A percentile compares a stretch with the other conserved stretches of the same genome.
phyloP scores from a whole-genome alignment of 2,888 invertebrate genomes.

The Petrolisthes manimaculis region DNA sequence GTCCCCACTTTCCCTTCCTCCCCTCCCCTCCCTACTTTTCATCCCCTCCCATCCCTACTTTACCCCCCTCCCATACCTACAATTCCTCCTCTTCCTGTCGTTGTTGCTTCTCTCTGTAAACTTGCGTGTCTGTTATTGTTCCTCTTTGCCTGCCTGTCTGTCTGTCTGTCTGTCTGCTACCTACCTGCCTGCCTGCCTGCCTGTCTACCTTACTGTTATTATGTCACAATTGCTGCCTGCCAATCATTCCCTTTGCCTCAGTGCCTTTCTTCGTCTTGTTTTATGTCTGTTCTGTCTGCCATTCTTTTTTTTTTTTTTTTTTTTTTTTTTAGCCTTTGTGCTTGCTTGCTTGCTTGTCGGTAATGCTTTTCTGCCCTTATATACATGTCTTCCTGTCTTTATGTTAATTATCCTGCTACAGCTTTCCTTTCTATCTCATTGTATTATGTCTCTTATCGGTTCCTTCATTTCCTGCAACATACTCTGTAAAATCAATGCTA shows the following conservation, averaged over 20 bases:
- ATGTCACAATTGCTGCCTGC: neutral
- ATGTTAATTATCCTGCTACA: no score
- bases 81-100: slow-evolving; percentile 3
- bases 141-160: no score
- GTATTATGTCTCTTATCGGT: no score
- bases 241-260: neutral
- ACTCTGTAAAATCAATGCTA: no score
- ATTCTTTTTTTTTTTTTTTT: neutral
- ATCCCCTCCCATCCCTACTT: neutral
- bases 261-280: neutral
- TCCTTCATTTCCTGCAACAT: no score
- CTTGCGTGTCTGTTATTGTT: no score
- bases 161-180: no score
- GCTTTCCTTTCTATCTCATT: no score
- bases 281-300: neutral
- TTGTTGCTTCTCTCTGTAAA: neutral
- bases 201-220: neutral
- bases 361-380: neutral
- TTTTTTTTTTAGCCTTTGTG: neutral
- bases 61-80: neutral
- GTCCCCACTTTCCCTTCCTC: neutral
- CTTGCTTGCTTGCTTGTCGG: neutral
- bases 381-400: no score
- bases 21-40: neutral
- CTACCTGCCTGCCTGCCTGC: no score